Evolutionary conservation across 2,797 vertebrate genomes (phyloP).

Genomic region (Smutsia gigantea): DNA sequence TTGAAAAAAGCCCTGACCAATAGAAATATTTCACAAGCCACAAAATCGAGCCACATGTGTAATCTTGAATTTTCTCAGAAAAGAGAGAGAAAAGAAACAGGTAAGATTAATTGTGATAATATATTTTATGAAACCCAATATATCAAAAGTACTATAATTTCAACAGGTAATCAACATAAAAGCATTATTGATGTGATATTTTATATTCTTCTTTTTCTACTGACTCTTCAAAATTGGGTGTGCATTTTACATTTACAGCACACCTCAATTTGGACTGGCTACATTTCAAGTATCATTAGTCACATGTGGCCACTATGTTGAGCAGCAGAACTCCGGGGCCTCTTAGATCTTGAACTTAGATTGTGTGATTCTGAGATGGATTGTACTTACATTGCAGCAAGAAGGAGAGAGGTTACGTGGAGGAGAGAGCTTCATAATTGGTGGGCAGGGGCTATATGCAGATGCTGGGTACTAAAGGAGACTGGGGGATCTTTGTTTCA

Average conservation of each 20-base stretch:
- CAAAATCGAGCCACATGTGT: not conserved
- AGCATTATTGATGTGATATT: not conserved
- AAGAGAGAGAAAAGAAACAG: not conserved
- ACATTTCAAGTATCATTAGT: not conserved
- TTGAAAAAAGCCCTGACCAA: not conserved
- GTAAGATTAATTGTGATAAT: not conserved
- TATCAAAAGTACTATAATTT: not conserved
- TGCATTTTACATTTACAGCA: not conserved
- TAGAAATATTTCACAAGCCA: not conserved
- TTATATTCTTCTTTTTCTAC: not conserved
- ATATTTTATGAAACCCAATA: not conserved
- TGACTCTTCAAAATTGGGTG: not conserved
- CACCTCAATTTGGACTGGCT: not conserved
- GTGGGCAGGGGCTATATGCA: not conserved
- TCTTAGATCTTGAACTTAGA: not conserved
- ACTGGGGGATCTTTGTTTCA: not conserved
- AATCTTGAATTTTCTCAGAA: not conserved
- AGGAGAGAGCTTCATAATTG: not conserved
- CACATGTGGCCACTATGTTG: not conserved
- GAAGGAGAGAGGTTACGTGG: not conserved
- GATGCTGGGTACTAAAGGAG: not conserved
- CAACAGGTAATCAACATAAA: not conserved
- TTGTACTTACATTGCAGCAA: not conserved
- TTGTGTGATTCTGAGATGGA: not conserved
- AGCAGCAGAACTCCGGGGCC: not conserved